Base-by-base conservation (phyloP, 2,888 invertebrate species). In the Deilephila elpenor region DNA sequence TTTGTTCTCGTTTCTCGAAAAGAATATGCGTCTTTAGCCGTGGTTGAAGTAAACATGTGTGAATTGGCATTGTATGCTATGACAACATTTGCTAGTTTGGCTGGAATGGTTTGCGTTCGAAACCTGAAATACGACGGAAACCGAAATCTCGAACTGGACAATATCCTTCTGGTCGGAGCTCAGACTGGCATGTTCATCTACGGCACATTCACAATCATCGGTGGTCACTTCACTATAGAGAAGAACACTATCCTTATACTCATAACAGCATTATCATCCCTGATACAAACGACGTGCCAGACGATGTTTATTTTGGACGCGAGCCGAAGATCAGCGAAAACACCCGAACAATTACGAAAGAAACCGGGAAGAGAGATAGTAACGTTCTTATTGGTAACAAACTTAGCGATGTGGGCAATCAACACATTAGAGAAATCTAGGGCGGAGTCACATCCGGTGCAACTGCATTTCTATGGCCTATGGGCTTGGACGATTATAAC, bases 401-500 rank as follows among this genome's bases (percentile, higher is more conserved):
- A 99, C 91, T 91, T 98, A 82, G 98, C 98, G 29, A 98, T 98
- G 98, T 98, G 98, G 98, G 98, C 98, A 11, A 98, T 99, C 78
- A 98, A 98, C 86, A 98, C 98, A 0, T 93, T 99, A 84, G 98
- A 98, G 89, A 98, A 98, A 83, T 98, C 98, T 0, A 95, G 98
- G 32, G 98, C 98, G 0, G 98, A 98, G 85, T 98, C 98, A 7
- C 98, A 98, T 89, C 98, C 98, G 11, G 97, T 98, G 62, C 98
- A 99, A 90, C 91, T 98, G 79, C 97, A 98, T 85, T 98, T 99
- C 92, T 98, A 98, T 84, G 98, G 98, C 0, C 94, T 98, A 59
- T 98, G 98, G 98, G 98, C 98, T 53, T 99, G 98, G 98, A 98
- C 98, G 19, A 98, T 99, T 76, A 98, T 99, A 76, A 98, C 98